Evolutionary conservation across 2,888 invertebrate genomes (phyloP).

Genomic region (Nomada ferruginata): DNA sequence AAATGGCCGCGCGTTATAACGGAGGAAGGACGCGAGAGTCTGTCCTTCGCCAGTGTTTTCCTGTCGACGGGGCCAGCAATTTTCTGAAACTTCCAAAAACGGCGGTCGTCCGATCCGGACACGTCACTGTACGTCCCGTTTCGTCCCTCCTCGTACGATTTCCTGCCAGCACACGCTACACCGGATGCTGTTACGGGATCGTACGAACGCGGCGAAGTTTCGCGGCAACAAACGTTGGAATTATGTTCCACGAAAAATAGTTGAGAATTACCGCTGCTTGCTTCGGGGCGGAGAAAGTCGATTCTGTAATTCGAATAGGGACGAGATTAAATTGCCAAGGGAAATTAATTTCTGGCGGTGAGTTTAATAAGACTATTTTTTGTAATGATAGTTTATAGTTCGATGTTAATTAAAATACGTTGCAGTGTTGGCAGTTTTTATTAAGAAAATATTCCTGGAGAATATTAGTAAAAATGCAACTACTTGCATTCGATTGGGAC

Average conservation of each 20-base stretch:
- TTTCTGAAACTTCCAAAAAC: constrained; percentile 44
- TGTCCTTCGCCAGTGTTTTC: constrained; percentile 60
- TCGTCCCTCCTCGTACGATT: constrained; percentile 16
- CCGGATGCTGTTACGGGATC: constrained; percentile 28
- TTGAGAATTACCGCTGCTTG: background rate
- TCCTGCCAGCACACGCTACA: background rate
- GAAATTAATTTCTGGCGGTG: too few relatives aligned
- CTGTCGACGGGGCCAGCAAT: constrained; percentile 42
- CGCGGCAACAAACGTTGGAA: constrained; percentile 17
- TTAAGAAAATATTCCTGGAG: too few relatives aligned
- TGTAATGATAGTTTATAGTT: too few relatives aligned
- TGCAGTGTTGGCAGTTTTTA: too few relatives aligned
- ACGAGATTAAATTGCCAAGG: too few relatives aligned
- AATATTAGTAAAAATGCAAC: too few relatives aligned
- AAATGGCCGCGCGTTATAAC: constrained; percentile 66
- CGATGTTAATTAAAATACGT: too few relatives aligned
- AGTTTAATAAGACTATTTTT: too few relatives aligned
- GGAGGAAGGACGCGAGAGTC: constrained; percentile 54
- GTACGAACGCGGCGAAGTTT: constrained; percentile 5
- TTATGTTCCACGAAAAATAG: constrained; percentile 13
- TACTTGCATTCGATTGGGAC: too few relatives aligned
- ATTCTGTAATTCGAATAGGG: too few relatives aligned
- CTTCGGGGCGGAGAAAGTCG: too few relatives aligned
- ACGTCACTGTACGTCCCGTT: background rate
- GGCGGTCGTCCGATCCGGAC: background rate